phyloP scores from a whole-genome alignment of 2,797 vertebrate genomes.

The Tragopan temminckii region DNA sequence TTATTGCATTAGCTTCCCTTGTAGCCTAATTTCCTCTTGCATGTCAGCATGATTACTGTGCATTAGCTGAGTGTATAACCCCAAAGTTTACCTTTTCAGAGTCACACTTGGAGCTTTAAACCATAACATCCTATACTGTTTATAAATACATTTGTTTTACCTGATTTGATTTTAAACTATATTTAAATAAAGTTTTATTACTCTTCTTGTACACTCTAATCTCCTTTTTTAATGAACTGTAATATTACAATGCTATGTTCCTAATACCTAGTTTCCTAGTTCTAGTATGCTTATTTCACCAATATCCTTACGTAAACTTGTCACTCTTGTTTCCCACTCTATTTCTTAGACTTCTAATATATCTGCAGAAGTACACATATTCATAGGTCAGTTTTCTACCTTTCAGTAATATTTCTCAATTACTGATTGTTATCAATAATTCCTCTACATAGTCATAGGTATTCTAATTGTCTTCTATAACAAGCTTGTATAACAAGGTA shows the following conservation, averaged over 20 bases:
- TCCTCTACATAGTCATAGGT: not conserved
- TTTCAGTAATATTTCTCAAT: not conserved
- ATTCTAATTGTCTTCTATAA: not conserved
- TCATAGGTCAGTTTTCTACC: not conserved
- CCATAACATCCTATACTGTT: not conserved
- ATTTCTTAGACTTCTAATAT: not conserved
- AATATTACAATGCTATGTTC: not conserved
- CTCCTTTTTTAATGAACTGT: not conserved
- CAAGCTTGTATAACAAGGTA: not conserved
- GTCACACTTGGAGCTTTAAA: not conserved
- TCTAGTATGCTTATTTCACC: not conserved
- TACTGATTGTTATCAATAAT: not conserved
- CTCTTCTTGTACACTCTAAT: not conserved
- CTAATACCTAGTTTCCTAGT: not conserved
- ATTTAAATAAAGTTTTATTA: not conserved
- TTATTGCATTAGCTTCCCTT: not conserved
- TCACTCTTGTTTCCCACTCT: not conserved
- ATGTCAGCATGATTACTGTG: not conserved
- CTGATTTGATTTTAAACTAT: not conserved
- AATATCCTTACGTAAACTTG: not conserved
- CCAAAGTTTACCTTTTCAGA: not conserved
- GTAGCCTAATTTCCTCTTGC: not conserved
- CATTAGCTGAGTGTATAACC: not conserved
- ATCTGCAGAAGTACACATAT: not conserved
- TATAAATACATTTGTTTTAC: not conserved